A percentile compares a stretch with the other conserved stretches of the same genome.
Evolutionary conservation across 2,888 invertebrate genomes (phyloP).

Genomic region (Cynaeus angustus): DNA sequence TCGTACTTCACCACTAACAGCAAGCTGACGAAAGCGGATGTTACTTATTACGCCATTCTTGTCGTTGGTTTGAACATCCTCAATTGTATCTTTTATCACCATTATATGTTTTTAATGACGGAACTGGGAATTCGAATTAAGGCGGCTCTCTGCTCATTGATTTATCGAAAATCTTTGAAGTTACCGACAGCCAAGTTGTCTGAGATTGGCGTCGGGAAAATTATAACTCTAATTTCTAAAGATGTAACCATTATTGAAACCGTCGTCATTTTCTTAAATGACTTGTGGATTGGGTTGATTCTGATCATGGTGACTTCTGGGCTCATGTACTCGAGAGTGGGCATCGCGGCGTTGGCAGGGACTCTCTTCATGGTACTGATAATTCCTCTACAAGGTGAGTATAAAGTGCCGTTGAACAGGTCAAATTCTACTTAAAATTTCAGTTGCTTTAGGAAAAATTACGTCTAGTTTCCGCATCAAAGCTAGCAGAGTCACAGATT

Average conservation of each 20-base stretch:
- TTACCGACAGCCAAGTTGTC: conserved; percentile 75
- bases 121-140: conserved; percentile 88
- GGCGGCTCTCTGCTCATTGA: conserved; percentile 85
- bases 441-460: conserved; percentile 22
- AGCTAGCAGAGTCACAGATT: conserved; percentile 58
- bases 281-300: conserved; percentile 92
- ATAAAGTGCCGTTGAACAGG: no score
- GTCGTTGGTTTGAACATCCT: conserved; percentile 82
- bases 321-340: conserved; percentile 35
- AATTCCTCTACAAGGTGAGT: conserved; percentile 46
- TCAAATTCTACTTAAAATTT: no score
- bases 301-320: conserved; percentile 83
- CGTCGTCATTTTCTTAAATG: conserved; percentile 90
- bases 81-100: conserved; percentile 79
- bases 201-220: conserved; percentile 81
- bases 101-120: conserved; percentile 76
- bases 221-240: conserved; percentile 92
- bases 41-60: conserved; percentile 83
- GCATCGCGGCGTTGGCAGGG: conserved; percentile 40
- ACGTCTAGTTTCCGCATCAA: conserved; percentile 48
- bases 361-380: conserved; percentile 37
- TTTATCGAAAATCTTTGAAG: conserved; percentile 81
- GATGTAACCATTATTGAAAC: conserved; percentile 94
- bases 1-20: conserved; percentile 75
- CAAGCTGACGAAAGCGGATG: conserved; percentile 63